Base-by-base conservation (phyloP, 1,140 invertebrate species). In the Colletes gigas region DNA sequence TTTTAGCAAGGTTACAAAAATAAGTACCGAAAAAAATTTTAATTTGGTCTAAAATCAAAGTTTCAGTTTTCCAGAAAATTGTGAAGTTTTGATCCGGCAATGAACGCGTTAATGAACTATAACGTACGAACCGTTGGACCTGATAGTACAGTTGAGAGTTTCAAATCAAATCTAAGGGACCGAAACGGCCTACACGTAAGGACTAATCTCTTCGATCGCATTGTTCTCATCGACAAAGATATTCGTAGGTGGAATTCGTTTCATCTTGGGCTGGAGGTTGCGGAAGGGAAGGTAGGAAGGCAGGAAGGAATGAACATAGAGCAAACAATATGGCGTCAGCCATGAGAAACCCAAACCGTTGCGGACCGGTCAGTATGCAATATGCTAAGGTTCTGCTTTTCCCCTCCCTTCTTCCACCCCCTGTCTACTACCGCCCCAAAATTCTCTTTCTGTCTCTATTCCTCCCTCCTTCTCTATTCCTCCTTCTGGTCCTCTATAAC, bases 341-440 rank as follows among this genome's bases (percentile, higher is more conserved):
- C 81, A 86, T 63, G 82, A 70, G 85, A 87, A 82, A 88, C 85
- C 86, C 76, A 66, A 68, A 87, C 82, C 82, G 85, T 88, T 87
- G 85, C 83, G 86, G 85, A 89, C 81, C 88, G 91, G 92, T 93
- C 92, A 93, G 90, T 91, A 92, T 92, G 92, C 92, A 92, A 93
- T 93, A 92, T 93, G 91, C 91, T 90, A 92, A 92, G 92, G 90
- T 90, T 92, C 87, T 85, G 74, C 76, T 79, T 78, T 63, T 15
- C 69, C 47, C 71, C 60, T 69, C 65, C 65, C 67, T 14, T 52
- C 66, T 62, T 66, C 65, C 75, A 3, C 60, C 57, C 74, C 76
- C 63, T 55, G 65, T 82, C 82, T 81, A 67, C 83, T 68, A 47
- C 57, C 79, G 80, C 84, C 85, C 67, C 21, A 67, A 70, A 66